Evolutionary conservation across 2,113 vertebrate species (phyloP), one percentile per base, ranked within the genome.

Genomic region (Carlito syrichta): DNA sequence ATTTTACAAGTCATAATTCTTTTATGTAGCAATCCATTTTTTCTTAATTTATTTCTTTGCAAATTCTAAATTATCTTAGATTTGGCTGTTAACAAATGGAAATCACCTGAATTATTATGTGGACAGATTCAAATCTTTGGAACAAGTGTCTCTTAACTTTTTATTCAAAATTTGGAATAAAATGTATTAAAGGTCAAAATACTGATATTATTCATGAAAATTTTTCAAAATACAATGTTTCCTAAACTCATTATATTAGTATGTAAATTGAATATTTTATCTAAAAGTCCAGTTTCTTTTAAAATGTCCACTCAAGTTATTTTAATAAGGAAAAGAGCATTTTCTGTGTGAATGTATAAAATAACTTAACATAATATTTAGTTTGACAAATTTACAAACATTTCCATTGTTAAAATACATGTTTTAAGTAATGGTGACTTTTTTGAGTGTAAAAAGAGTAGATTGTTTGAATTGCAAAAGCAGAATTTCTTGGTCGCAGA

Each of bases 341-440:
- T 93, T 35, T 96, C n/a, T 68, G 25, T 79, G 11, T 23, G 93
- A 76, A 90, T 68, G n/a, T 86, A 16, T 86, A 20, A 86, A 86
- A 81, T 81, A 95, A 81, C 89, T 83, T 73, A 81, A 84, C 17
- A 76, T 22, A 89, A 68, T 68, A 85, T 58, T 93, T 95, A 86
- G n/a, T 66, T 86, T 79, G 27, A 90, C n/a, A 76, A 95, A 84
- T 66, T 81, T 9, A 81, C 17, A 86, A 89, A 73, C 7, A 76
- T 50, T 83, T 82, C 38, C 45, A 91, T 38, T 74, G 17, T 68
- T 89, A 86, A 30, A 81, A 89, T 12, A 95, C 45, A 8, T 68
- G 60, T 78, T 85, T 93, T 63, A 93, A 32, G 25, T 35, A 30
- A 60, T 35, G 32, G 23, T 48, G 20, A 68, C 20, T 82, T 60